A percentile compares a stretch with the other conserved stretches of the same genome.
These are phyloP conservation scores for Eudyptes chrysolophus DNA, from an alignment of 2,113 vertebrate genomes.

Conservation along the genomic window DNA sequence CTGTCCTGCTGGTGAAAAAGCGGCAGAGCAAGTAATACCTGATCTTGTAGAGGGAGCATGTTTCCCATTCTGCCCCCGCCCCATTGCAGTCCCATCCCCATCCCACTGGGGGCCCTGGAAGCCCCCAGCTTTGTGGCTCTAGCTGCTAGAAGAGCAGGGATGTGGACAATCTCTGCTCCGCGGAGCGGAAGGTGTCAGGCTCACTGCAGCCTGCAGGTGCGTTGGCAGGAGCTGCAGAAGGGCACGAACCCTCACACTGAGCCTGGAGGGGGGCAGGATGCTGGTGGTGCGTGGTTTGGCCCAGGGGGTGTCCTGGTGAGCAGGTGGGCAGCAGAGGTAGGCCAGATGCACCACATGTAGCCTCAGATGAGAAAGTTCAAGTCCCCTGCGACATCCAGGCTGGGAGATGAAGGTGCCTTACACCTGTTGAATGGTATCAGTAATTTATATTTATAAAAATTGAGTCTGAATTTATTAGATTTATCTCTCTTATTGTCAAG, in stretches of 20 bases:
- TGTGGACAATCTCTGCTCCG: rapidly evolving
- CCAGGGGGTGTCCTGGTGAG: background rate
- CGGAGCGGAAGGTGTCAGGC: rapidly evolving
- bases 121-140: background rate
- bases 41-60: background rate
- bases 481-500: constrained; percentile 40
- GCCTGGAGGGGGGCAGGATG: background rate
- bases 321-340: background rate
- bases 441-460: background rate
- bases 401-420: background rate
- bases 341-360: background rate
- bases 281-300: background rate
- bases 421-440: background rate
- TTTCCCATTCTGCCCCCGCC: rapidly evolving
- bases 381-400: background rate
- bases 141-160: background rate
- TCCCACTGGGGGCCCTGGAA: background rate
- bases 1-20: background rate
- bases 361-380: background rate
- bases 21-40: background rate
- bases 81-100: background rate
- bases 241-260: rapidly evolving
- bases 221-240: background rate
- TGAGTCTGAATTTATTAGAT: constrained; percentile 10
- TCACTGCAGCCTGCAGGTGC: rapidly evolving